Base-by-base conservation (phyloP, 2,888 invertebrate species). In the Latrodectus hesperus region DNA sequence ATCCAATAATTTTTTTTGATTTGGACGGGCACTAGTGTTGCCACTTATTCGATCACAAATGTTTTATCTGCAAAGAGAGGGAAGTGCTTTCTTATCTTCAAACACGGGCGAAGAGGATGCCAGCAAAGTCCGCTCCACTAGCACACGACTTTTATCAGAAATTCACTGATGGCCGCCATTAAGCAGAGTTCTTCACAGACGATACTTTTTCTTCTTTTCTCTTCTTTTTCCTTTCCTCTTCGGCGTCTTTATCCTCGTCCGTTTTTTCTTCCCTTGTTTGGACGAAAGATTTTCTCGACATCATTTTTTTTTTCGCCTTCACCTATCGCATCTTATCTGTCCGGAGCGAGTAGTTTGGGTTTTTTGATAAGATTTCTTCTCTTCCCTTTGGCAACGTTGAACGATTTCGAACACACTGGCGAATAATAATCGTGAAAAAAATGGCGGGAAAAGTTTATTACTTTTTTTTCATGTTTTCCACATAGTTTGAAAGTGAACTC, bases 101-200 rank as follows among this genome's bases (percentile, higher is more conserved):
- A 17, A 38, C 49, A 72, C 80, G 55, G 60, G 64, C 55, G 26
- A 38, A 16, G 67, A 17, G 12, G 67, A 68, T 17, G 67, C 67
- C 17, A 78, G 67, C 38, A 49, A 52, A 77, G 51, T 55, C 64
- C 52, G 80, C 72, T 76, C 60, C 72, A 65, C 78, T 78, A 53
- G 53, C 84, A 78, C 77, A 84, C 73, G 78, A 84, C 84, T 84
- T 84, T 84, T 84, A 84, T 84, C 84, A 78, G 84, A 73, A 73
- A 55, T 72, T 72, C 67, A 72, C 78, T 84, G 84, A 84, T 84
- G 77, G 84, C 77, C 84, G 84, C 84, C 84, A 84, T 84, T 84
- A 84, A 78, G 84, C 77, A 83, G 70, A 83, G 76, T 83, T 83
- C 84, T 84, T 78, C 78, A 49, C 55, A 16, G 10, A 71, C 68